Evolutionary conservation across 2,888 invertebrate genomes (phyloP), one percentile per base, ranked within the genome.

Genomic region (Xestobium rufovillosum): DNA sequence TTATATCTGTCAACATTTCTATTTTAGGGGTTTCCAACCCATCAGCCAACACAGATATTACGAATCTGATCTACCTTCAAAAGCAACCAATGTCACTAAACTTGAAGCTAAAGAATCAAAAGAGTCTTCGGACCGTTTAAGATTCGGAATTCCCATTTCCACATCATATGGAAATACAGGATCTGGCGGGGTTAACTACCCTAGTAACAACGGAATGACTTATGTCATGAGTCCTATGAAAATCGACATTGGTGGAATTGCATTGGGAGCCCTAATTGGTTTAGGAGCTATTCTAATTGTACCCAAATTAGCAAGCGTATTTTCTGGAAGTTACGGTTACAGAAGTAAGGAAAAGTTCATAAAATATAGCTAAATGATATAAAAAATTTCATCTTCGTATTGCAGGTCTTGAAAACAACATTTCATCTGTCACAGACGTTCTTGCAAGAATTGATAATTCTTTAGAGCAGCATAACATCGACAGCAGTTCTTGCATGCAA

Each of bases 221-320:
- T 57, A 60, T 29, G 64, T 77, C 9, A 82, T 84, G 49, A 78
- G 78, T 2, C 84, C 86, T 0, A 69, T 83, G 41, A 87, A 85
- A 66, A 76, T 88, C 34, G 88, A 88, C 53, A 68, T 88, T 1
- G 88, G 87, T 3, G 88, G 87, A 1, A 77, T 88, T 4, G 75
- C 87, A 4, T 66, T 88, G 14, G 88, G 88, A 0, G 84, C 86
- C 2, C 71, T 87, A 2, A 71, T 88, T 29, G 88, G 88, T 1
- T 76, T 88, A 32, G 87, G 87, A 9, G 84, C 85, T 1, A 78
- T 88, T 39, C 68, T 88, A 11, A 75, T 88, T 2, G 71, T 87
- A 31, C 88, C 88, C 0, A 88, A 88, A 63, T 61, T 88, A 26
- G 73, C 87, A 2, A 75, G 81, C 41, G 73, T 82, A 0, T 72